Evolutionary conservation across 2,888 invertebrate species (phyloP).

Genomic region (Pachymerium ferrugineum): DNA sequence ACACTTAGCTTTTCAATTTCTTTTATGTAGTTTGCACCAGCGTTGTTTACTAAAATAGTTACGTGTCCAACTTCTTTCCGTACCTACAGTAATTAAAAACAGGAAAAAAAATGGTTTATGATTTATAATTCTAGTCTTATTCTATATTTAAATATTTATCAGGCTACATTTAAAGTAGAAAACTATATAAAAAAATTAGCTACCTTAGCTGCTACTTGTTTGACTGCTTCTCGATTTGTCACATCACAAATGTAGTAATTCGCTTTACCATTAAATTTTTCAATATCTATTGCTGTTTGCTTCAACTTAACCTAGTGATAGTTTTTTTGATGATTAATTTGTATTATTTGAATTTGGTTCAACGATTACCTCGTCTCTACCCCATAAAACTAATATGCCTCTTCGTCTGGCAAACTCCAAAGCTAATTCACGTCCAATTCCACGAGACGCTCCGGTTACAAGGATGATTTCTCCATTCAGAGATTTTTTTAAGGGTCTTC

Average conservation of each 20-base stretch:
- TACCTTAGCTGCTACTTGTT: slow-evolving; percentile 56
- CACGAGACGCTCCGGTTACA: slow-evolving; percentile 80
- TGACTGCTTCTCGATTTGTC: slow-evolving; percentile 62
- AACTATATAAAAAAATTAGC: slow-evolving; percentile 42
- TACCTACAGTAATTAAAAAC: no score
- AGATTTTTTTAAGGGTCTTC: slow-evolving; percentile 61
- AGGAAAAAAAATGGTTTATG: no score
- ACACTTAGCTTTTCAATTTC: slow-evolving; percentile 60
- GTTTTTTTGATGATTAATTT: neutral
- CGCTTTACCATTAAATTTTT: slow-evolving; percentile 41
- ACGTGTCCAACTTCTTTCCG: slow-evolving; percentile 64
- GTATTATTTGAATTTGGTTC: no score
- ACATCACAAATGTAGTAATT: slow-evolving; percentile 64
- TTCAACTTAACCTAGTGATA: slow-evolving; percentile 12
- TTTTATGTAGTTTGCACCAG: slow-evolving; percentile 78
- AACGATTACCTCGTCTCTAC: slow-evolving; percentile 59
- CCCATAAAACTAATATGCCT: slow-evolving; percentile 68
- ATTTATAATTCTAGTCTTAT: no score
- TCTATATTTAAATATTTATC: neutral
- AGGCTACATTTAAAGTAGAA: neutral
- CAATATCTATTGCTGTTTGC: slow-evolving; percentile 36
- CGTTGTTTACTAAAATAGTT: slow-evolving; percentile 75
- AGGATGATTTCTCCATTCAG: slow-evolving; percentile 70
- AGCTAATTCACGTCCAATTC: slow-evolving; percentile 73
- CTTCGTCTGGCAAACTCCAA: slow-evolving; percentile 65